These are phyloP conservation scores for Hippocampus guttulatus DNA, from an alignment of 2,113 vertebrate species.

Conservation along the genomic window DNA sequence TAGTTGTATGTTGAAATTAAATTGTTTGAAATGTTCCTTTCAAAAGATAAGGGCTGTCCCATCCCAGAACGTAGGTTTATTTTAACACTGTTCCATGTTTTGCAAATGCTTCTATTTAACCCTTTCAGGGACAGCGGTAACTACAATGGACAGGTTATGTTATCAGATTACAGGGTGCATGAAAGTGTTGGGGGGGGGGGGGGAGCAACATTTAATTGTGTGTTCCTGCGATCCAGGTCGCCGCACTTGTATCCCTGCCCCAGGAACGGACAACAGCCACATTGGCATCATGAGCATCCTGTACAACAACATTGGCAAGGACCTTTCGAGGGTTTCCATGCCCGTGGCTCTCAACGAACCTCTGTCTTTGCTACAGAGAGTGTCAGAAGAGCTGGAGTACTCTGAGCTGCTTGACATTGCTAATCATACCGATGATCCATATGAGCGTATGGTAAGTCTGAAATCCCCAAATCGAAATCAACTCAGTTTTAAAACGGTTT, in stretches of 20 bases:
- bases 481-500: not conserved
- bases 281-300: conserved; percentile 87
- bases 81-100: not conserved
- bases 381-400: conserved; percentile 90
- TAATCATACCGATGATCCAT: conserved; percentile 76
- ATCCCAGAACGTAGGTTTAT: not conserved
- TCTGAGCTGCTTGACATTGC: conserved; percentile 80
- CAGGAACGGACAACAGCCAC: conserved; percentile 74
- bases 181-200: no score
- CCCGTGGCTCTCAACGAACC: conserved; percentile 86
- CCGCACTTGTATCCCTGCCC: conserved; percentile 74
- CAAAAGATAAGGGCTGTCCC: not conserved
- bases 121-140: no score
- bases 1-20: not conserved
- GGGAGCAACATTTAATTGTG: not conserved
- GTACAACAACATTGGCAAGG: conserved; percentile 91
- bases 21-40: not conserved
- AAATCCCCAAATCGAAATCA: no score
- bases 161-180: no score
- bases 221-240: conserved; percentile 44
- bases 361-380: conserved; percentile 80
- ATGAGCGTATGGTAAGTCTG: conserved; percentile 79
- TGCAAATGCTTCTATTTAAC: not conserved
- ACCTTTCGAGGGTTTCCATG: conserved; percentile 89
- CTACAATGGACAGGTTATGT: no score